phyloP scores from a whole-genome alignment of 1,140 invertebrate species.

The Eumeta japonica region DNA sequence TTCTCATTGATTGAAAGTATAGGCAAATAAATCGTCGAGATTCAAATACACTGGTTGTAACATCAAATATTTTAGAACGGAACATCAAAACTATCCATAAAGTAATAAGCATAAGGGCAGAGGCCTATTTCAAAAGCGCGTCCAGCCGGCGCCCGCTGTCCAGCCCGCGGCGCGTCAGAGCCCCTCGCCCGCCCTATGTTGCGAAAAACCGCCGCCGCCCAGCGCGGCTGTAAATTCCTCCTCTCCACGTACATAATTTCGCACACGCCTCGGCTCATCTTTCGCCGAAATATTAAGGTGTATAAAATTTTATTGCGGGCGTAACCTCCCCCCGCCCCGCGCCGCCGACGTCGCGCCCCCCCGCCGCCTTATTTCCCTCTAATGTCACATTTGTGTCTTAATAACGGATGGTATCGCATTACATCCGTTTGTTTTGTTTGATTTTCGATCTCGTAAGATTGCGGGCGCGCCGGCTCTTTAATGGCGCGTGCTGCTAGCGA shows the following conservation, averaged over 20 bases:
- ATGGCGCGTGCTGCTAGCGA: slow-evolving; percentile 22
- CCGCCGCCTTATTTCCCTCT: slow-evolving; percentile 38
- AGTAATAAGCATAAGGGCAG: no score
- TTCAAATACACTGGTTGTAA: no score
- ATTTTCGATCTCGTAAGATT: slow-evolving; percentile 41
- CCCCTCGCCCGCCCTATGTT: no score
- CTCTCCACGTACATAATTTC: slow-evolving; percentile 42
- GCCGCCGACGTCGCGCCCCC: slow-evolving; percentile 18
- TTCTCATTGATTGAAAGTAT: no score
- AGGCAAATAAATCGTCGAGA: no score
- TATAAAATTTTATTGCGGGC: slow-evolving; percentile 53
- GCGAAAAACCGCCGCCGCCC: slow-evolving; percentile 10
- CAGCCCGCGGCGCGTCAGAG: no score
- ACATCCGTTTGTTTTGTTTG: slow-evolving; percentile 39
- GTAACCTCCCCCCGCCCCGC: slow-evolving; percentile 35
- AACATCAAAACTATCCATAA: no score
- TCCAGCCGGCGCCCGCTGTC: no score
- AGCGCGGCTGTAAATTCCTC: slow-evolving; percentile 32
- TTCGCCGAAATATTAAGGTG: slow-evolving; percentile 48
- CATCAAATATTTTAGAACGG: no score
- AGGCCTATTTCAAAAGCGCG: no score
- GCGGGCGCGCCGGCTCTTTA: slow-evolving; percentile 29
- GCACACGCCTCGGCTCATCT: slow-evolving; percentile 50
- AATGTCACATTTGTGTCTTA: slow-evolving; percentile 48
- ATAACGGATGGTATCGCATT: slow-evolving; percentile 46